Base-by-base conservation (phyloP, 2,113 vertebrate species). In the Campylomormyrus tamandua region DNA sequence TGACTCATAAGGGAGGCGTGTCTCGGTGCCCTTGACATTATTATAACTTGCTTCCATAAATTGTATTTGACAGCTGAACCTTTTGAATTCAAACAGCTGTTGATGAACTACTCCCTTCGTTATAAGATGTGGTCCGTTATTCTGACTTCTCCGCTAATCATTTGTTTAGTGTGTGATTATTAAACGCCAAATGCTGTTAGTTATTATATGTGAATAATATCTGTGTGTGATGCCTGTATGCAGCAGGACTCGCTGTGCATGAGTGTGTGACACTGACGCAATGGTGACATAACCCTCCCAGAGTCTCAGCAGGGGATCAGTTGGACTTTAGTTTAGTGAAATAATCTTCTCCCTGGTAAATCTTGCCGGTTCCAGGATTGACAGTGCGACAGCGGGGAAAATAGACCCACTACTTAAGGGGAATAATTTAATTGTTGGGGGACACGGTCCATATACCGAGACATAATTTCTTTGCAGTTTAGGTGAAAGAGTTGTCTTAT, bases 171-270 rank as follows among this genome's bases (percentile, higher is more conserved):
- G 5, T 56, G 13, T 87, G 85, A 53, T 87, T 53, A 53, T 86
- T 86, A 86, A 31, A 53, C 15, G 50, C 31, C 35, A 49, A 87
- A 31, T 87, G 83, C 45, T 4, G 17, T 53, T 17, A 53, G 21
- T 39, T 53, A 39, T 87, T 35, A 53, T 53, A 56, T 53, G 50
- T 87, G 85, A 35, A 87, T 87, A 53, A 87, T 80, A 80, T 80
- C 15, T 53, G n/a, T 87, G 84, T 31, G 48, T 52, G 21, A 21
- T 85, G 42, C 10, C 62, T 70, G 62, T 70, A 84, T 84, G 83
- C 42, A 85, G 45, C n/a, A 86, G 17, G 45, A 24, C 10, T 86
- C 45, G 24, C 48, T 19, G 35, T 39, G 74, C 35, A 80, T 42
- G 15, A 17, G 35, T 80, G 17, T 42, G 35, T 39, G 74, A 80